Conservation (phyloP, 2,888 invertebrate genomes). For the Cetonia aurata region DNA sequence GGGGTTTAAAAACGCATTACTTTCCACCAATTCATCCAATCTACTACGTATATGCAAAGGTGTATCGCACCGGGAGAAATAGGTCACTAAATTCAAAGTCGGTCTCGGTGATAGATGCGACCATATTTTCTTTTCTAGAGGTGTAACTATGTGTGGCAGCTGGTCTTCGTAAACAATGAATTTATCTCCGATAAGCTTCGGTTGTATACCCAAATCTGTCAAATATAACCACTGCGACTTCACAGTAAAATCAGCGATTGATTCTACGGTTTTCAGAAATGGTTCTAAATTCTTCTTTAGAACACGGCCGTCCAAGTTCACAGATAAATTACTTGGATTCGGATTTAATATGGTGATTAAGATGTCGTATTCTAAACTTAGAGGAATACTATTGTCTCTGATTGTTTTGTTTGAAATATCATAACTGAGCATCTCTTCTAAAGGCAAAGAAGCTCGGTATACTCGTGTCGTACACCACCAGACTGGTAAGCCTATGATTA, state of each 20-base stretch:
- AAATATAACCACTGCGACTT: conserved; percentile 92
- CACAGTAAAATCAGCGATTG: conserved; percentile 82
- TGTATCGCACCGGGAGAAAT: conserved; percentile 78
- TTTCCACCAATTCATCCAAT: conserved; percentile 64
- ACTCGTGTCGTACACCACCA: conserved; percentile 99
- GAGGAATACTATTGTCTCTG: conserved; percentile 62
- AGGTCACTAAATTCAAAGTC: conserved; percentile 87
- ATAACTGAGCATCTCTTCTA: conserved; percentile 68
- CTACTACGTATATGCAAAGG: conserved; percentile 81
- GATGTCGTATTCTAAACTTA: conserved; percentile 77
- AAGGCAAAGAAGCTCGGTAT: conserved; percentile 75
- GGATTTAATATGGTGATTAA: conserved; percentile 88
- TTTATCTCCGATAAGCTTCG: conserved; percentile 65
- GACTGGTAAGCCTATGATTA: conserved; percentile 89
- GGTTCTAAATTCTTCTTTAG: conserved; percentile 82
- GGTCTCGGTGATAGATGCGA: conserved; percentile 86
- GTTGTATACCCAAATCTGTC: conserved; percentile 80
- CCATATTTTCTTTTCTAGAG: conserved; percentile 88
- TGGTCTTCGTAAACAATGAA: conserved; percentile 75
- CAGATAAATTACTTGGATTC: conserved; percentile 77
- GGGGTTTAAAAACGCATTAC: conserved; percentile 83
- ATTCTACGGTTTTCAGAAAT: conserved; percentile 77
- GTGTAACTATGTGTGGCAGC: conserved; percentile 86
- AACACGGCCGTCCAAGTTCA: conserved; percentile 78
- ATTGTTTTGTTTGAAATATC: conserved; percentile 57